These are phyloP conservation scores for Hypsopygia costalis DNA, from an alignment of 2,888 invertebrate genomes.

Conservation along the genomic window DNA sequence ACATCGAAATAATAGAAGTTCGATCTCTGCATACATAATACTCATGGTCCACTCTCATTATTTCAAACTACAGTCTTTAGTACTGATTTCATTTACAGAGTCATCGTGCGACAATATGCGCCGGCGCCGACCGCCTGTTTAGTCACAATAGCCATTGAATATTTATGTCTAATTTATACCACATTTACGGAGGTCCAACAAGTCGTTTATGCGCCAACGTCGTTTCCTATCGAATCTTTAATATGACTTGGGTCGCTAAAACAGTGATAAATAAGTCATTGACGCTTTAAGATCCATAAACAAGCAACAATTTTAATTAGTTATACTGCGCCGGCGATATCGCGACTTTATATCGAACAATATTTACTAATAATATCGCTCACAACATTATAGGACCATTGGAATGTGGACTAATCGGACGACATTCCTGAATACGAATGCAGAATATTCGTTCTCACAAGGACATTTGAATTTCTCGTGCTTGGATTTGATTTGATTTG, in stretches of 20 bases:
- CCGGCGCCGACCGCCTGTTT: conserved; percentile 10
- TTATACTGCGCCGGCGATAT: conserved; percentile 51
- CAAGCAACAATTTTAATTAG: conserved; percentile 46
- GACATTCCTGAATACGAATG: conserved; percentile 70
- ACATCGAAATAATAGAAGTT: too few relatives aligned
- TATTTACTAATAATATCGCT: conserved; percentile 71
- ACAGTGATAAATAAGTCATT: conserved; percentile 14
- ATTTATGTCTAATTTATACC: conserved; percentile 11
- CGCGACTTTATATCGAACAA: conserved; percentile 41
- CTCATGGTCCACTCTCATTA: too few relatives aligned
- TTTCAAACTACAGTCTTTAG: too few relatives aligned
- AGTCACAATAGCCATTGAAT: conserved; percentile 5
- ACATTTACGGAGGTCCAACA: conserved; percentile 2
- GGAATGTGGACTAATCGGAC: conserved; percentile 71
- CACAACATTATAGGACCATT: conserved; percentile 42
- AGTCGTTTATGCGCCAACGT: neutral
- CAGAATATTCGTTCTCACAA: conserved; percentile 55
- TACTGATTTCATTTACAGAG: conserved; percentile 3
- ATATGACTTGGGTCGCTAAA: neutral
- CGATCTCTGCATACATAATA: too few relatives aligned
- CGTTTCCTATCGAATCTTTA: conserved; percentile 11
- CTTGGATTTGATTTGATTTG: conserved; percentile 16
- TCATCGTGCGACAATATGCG: neutral
- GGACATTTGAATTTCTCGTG: conserved; percentile 45
- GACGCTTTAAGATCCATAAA: conserved; percentile 17